A percentile compares a stretch with the other conserved stretches of the same genome.
Conservation (phyloP, 2,797 vertebrate species). For the Gymnothorax reevesii region DNA sequence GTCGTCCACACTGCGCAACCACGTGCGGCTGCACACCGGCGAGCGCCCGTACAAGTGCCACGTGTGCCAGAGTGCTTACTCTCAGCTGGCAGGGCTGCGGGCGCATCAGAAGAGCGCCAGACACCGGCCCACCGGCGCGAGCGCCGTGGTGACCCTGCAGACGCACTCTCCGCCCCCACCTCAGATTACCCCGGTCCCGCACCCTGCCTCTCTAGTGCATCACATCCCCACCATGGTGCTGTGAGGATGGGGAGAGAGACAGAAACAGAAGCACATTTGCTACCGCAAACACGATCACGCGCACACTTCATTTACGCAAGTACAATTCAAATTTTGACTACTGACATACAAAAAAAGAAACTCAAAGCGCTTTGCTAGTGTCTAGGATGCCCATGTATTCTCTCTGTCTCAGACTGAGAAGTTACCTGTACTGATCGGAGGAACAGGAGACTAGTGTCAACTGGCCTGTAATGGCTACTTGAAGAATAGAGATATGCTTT, state of each 20-base stretch:
- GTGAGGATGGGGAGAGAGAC: conserved; percentile 57
- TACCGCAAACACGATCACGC: too few species aligned
- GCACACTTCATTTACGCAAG: background rate
- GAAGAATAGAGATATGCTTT: background rate
- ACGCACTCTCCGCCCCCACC: conserved; percentile 73
- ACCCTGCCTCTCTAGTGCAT: conserved; percentile 81
- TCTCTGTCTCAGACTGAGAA: background rate
- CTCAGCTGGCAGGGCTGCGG: conserved; percentile 90
- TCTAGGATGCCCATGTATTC: background rate
- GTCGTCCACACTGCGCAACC: conserved; percentile 87
- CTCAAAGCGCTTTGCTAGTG: conserved; percentile 14
- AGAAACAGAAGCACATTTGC: background rate
- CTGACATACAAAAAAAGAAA: background rate
- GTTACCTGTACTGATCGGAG: conserved; percentile 6
- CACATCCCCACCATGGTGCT: conserved; percentile 95
- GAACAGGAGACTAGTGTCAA: background rate
- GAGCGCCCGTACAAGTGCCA: conserved; percentile 89
- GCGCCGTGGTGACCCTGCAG: conserved; percentile 64
- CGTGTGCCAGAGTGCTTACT: conserved; percentile 93
- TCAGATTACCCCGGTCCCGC: conserved; percentile 78
- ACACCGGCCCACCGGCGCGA: conserved; percentile 79
- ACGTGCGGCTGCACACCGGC: conserved; percentile 86
- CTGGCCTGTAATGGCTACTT: background rate
- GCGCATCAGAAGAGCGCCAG: conserved; percentile 95
- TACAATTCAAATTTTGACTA: conserved; percentile 6